These are phyloP conservation scores for Podocnemis expansa DNA, from an alignment of 2,113 vertebrate genomes.

Conservation along the genomic window DNA sequence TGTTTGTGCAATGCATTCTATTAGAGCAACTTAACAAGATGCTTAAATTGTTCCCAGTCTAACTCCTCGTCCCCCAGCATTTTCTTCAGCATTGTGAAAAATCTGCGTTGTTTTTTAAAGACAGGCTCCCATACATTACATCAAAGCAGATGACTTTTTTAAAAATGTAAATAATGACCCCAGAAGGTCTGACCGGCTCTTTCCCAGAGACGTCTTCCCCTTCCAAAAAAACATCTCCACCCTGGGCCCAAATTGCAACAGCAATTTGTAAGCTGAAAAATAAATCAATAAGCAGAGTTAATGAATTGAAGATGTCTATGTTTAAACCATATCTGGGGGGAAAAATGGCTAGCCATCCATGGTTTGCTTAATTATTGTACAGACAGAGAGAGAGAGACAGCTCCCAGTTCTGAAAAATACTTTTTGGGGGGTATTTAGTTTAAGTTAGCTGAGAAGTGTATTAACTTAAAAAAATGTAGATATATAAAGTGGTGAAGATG, in stretches of 20 bases:
- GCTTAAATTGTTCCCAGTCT: neutral
- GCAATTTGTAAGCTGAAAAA: constrained; percentile 63
- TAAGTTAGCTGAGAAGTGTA: neutral
- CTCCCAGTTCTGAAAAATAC: constrained; percentile 23
- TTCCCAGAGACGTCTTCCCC: neutral
- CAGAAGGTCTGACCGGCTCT: constrained; percentile 50
- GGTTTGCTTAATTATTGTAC: constrained; percentile 25
- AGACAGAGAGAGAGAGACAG: neutral
- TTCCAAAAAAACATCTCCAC: constrained; percentile 68
- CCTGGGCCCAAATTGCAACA: constrained; percentile 31
- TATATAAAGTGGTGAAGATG: neutral
- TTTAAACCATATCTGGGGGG: constrained; percentile 45
- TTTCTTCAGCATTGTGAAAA: accelerated
- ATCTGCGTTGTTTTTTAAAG: constrained; percentile 22
- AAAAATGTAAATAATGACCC: constrained; percentile 67
- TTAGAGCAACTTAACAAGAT: neutral
- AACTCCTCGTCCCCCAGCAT: accelerated
- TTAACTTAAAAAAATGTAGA: neutral
- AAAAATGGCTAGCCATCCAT: constrained; percentile 27
- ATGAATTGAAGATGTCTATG: constrained; percentile 69
- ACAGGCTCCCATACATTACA: constrained; percentile 55
- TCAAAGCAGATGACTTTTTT: constrained; percentile 54
- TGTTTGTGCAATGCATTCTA: neutral
- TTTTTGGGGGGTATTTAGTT: neutral
- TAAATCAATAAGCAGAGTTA: constrained; percentile 67